These are phyloP conservation scores for Neodiprion virginianus DNA, from an alignment of 1,140 invertebrate species.

Conservation along the genomic window DNA sequence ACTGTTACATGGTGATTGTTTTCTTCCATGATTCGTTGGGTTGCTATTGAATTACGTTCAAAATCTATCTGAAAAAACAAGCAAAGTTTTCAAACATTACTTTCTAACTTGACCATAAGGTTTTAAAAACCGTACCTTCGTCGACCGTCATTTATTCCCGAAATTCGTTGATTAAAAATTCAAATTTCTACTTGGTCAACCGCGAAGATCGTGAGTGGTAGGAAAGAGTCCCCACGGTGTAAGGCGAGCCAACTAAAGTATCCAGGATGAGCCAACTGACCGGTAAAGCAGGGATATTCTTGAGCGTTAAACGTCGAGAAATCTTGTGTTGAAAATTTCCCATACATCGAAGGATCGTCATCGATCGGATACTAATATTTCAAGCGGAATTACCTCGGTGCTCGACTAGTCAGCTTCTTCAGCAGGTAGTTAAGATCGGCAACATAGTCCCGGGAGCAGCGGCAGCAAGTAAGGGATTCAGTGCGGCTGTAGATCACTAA, in stretches of 20 bases:
- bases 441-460: slow-evolving; percentile 10
- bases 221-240: slow-evolving; percentile 46
- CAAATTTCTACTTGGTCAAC: too few species aligned
- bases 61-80: too few species aligned
- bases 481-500: slow-evolving; percentile 10
- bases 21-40: too few species aligned
- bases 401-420: slow-evolving; percentile 15
- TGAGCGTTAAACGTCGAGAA: slow-evolving; percentile 14
- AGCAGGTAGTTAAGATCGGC: slow-evolving; percentile 21
- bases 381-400: slow-evolving; percentile 13
- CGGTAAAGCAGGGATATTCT: slow-evolving; percentile 43
- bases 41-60: too few species aligned
- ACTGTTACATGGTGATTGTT: too few species aligned
- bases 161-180: too few species aligned
- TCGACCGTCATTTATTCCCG: too few species aligned
- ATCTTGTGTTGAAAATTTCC: slow-evolving; percentile 28
- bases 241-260: slow-evolving; percentile 34
- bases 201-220: not conserved
- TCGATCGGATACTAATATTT: slow-evolving; percentile 1
- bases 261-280: slow-evolving; percentile 25
- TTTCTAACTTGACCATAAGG: too few species aligned
- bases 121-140: too few species aligned
- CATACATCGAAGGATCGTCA: not conserved
- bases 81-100: too few species aligned
- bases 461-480: not conserved